Conservation (phyloP, 2,113 vertebrate genomes). For the Pseudorhombus dupliciocellatus region DNA sequence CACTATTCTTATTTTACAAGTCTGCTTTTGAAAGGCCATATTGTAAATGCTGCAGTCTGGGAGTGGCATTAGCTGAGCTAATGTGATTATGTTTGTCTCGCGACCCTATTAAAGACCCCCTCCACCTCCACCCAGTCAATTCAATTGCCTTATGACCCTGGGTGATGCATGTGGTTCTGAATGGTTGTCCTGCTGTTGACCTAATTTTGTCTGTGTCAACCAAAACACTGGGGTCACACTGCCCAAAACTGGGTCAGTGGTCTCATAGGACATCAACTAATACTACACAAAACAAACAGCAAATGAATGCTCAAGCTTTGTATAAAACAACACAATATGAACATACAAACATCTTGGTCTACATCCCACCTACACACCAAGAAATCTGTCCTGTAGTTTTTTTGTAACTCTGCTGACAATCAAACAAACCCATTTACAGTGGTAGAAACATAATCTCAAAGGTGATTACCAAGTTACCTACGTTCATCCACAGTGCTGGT, state of each 20-base stretch:
- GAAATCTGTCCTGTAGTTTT: too few relatives aligned
- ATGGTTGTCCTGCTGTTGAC: constrained; percentile 49
- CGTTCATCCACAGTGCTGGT: constrained; percentile 24
- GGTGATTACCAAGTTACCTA: not conserved
- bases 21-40: not conserved
- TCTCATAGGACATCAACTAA: not conserved
- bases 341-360: too few relatives aligned
- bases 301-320: not conserved
- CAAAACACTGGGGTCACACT: constrained; percentile 46
- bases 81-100: constrained; percentile 23
- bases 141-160: constrained; percentile 39
- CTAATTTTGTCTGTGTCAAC: constrained; percentile 45
- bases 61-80: not conserved
- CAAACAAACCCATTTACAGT: too few relatives aligned
- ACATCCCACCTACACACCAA: too few relatives aligned
- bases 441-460: not conserved
- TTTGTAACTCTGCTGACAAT: too few relatives aligned
- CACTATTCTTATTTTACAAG: too few relatives aligned
- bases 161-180: constrained; percentile 30
- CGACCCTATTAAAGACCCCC: constrained; percentile 33
- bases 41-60: not conserved
- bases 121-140: not conserved
- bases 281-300: not conserved
- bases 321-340: too few relatives aligned
- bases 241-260: constrained; percentile 41